Percentiles rank a stretch among this genome's conserved stretches.
phyloP scores from a whole-genome alignment of 1,140 invertebrate genomes.

The Drosophila insularis region DNA sequence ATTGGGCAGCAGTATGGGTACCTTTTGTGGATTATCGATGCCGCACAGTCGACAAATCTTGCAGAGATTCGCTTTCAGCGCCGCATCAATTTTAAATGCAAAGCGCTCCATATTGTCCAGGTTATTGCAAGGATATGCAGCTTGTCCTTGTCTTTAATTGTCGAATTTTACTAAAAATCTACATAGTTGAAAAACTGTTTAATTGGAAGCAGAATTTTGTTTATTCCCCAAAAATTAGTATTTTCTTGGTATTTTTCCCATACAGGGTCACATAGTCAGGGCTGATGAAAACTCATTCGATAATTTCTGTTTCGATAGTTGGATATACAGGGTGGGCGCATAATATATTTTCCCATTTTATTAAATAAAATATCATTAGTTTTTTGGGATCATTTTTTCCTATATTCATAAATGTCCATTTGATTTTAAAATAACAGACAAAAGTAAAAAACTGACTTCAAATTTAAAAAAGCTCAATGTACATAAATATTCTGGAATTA shows the following conservation, averaged over 20 bases:
- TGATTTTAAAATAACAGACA: no score
- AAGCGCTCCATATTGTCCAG: conserved; percentile 71
- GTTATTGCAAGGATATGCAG: background rate
- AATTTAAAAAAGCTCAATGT: no score
- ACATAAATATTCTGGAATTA: no score
- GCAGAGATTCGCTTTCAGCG: conserved; percentile 72
- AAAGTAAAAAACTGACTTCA: no score
- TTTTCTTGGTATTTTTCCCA: conserved; percentile 14
- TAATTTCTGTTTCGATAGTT: background rate
- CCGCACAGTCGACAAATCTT: conserved; percentile 81
- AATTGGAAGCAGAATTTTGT: conserved; percentile 5
- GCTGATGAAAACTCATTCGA: background rate
- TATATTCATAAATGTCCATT: no score
- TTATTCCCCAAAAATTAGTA: conserved; percentile 6
- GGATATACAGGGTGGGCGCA: no score
- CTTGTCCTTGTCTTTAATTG: background rate
- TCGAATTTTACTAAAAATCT: conserved; percentile 35
- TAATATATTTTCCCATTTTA: no score
- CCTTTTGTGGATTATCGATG: conserved; percentile 78
- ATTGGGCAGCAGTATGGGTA: conserved; percentile 51
- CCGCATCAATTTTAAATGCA: conserved; percentile 78
- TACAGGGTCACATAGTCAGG: background rate
- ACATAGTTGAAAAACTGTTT: conserved; percentile 24
- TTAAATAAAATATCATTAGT: no score
- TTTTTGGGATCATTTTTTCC: no score